Evolutionary conservation across 2,888 invertebrate genomes (phyloP).

Genomic region (Cheilosia impressa): DNA sequence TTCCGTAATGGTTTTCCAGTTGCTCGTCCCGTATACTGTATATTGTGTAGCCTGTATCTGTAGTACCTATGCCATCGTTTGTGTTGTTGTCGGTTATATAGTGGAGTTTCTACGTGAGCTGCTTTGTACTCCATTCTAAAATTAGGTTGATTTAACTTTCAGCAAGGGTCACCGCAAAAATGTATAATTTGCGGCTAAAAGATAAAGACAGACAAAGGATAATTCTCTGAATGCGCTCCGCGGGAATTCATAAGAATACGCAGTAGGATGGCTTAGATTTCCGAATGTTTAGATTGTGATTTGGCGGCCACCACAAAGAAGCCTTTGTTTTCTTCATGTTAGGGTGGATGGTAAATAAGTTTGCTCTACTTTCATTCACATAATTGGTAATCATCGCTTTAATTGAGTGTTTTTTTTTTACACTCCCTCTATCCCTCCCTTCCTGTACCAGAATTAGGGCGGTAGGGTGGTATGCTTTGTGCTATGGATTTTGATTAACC

Average conservation of each 20-base stretch:
- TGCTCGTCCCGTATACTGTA: not conserved
- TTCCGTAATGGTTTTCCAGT: constrained; percentile 63
- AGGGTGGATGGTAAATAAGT: constrained; percentile 53
- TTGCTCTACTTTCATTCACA: constrained; percentile 42
- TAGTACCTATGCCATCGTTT: not conserved
- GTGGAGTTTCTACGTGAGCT: constrained; percentile 18
- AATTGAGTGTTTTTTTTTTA: constrained; percentile 64
- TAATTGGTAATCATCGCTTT: constrained; percentile 69
- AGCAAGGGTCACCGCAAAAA: constrained; percentile 48
- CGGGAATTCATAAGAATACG: not conserved
- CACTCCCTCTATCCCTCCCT: constrained; percentile 1
- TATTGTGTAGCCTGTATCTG: not conserved
- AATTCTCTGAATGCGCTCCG: constrained; percentile 19
- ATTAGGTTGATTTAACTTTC: constrained; percentile 59
- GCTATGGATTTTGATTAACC: constrained; percentile 28
- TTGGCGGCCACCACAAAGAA: constrained; percentile 33
- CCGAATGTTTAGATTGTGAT: constrained; percentile 34
- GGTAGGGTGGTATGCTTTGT: not conserved
- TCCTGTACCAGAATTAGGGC: not conserved
- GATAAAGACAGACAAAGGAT: constrained; percentile 31
- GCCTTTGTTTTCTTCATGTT: constrained; percentile 41
- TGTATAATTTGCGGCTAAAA: constrained; percentile 44
- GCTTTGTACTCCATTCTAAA: constrained; percentile 34
- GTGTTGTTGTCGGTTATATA: not conserved
- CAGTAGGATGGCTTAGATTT: constrained; percentile 33